Conservation (phyloP, 2,888 invertebrate genomes). For the Lasioglossum leucozonium region DNA sequence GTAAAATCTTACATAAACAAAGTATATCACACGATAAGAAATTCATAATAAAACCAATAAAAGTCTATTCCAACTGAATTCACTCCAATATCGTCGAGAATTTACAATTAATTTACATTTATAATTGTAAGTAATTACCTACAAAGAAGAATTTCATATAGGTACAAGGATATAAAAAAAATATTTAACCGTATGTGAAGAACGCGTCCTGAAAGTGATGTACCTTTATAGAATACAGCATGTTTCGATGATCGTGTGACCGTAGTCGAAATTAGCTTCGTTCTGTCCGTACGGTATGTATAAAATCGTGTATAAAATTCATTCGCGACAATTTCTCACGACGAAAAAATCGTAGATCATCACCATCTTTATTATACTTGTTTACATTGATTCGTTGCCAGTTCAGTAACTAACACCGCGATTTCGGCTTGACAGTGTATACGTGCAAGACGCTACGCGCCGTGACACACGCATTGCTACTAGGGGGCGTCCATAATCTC, state of each 20-base stretch:
- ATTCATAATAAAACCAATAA: conserved; percentile 51
- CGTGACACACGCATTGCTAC: conserved; percentile 68
- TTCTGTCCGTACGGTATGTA: conserved; percentile 30
- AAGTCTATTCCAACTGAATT: conserved; percentile 29
- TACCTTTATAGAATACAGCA: conserved; percentile 58
- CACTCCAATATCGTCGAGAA: conserved; percentile 26
- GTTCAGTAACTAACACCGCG: conserved; percentile 58
- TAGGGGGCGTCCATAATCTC: conserved; percentile 71
- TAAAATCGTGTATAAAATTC: conserved; percentile 36
- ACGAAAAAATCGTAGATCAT: conserved; percentile 38
- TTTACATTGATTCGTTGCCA: conserved; percentile 64
- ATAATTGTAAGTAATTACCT: conserved; percentile 52
- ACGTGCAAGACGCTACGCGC: conserved; percentile 68
- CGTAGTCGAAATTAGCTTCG: conserved; percentile 39
- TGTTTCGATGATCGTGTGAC: conserved; percentile 54
- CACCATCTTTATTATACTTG: conserved; percentile 63
- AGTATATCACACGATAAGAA: conserved; percentile 46
- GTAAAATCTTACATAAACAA: conserved; percentile 47
- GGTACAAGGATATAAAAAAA: conserved; percentile 27
- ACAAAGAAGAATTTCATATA: conserved; percentile 52
- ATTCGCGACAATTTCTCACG: conserved; percentile 38
- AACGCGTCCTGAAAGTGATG: conserved; percentile 41
- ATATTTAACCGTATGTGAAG: conserved; percentile 46
- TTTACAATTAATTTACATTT: conserved; percentile 31
- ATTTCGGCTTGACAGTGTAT: conserved; percentile 58